Base-by-base conservation (phyloP, 2,113 vertebrate species). In the Rhynchopsitta pachyrhyncha region DNA sequence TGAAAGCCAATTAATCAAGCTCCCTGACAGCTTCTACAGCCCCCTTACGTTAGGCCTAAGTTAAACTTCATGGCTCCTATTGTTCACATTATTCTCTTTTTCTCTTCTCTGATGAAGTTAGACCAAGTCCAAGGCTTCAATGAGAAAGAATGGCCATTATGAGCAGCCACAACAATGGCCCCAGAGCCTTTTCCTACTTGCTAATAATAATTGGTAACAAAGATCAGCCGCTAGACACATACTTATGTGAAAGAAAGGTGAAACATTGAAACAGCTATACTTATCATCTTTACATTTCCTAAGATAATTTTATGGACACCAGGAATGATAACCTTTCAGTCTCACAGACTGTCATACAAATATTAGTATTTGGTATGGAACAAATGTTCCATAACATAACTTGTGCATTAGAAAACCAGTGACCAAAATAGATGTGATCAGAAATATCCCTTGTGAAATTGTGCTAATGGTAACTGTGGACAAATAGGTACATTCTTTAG, bases 1-100 rank as follows among this genome's bases (percentile, higher is more conserved):
- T 22, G 31, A 95, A 67, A 97, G 95, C 96, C 92, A 82, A 98
- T 98, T 98, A 96, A 95, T 98, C 98, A 98, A 90, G 70, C 20
- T 70, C 90, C 91, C 91, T 96, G 97, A 97, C 97, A 98, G 97
- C 90, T 98, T 98, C 97, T 97, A 98, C 78, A 76, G 97, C 95
- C 97, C 97, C 82, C 55, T 92, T 60, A 71, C 96, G 93, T 97
- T 97, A 95, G 89, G 95, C 87, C 95, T 91, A 97, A 98, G 97
- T 96, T 97, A 98, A 97, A 97, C 91, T 97, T 96, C 88, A 90
- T 41, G 73, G 92, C 81, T 90, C 71, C 97, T 97, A 96, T 98
- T 98, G 97, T 98, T 97, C 60, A 10, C 91, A 84, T 95, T 86
- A 91, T 91, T 95, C 92, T 77, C 86, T 90, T 66, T 91, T 82